These are phyloP conservation scores for Chamaetylas fuelleborni DNA, from an alignment of 2,113 vertebrate genomes.

Conservation along the genomic window DNA sequence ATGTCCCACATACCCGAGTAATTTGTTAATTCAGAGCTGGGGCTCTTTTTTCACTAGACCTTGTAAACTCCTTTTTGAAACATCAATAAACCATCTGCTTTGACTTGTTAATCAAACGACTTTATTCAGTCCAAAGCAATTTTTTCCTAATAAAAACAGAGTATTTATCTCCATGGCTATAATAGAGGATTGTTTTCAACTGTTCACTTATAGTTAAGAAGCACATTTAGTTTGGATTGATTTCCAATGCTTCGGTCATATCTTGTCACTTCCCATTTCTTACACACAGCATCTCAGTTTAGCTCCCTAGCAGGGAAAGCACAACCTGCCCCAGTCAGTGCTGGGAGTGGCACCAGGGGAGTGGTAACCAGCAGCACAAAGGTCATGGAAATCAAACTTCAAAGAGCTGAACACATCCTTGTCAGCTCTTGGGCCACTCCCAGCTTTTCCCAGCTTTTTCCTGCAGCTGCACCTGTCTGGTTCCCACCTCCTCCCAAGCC, in stretches of 20 bases:
- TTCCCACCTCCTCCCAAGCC: not conserved
- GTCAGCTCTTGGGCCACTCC: not conserved
- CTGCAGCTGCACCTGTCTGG: not conserved
- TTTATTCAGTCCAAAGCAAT: slow-evolving; percentile 85
- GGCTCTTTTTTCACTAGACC: slow-evolving; percentile 77
- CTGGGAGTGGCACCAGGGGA: slow-evolving; percentile 5
- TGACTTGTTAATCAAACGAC: slow-evolving; percentile 85
- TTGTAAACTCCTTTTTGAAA: slow-evolving; percentile 82
- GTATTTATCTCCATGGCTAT: slow-evolving; percentile 83
- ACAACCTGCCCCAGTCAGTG: slow-evolving; percentile 63
- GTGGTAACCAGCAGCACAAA: slow-evolving; percentile 11
- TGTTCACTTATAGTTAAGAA: slow-evolving; percentile 99
- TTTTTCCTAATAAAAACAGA: slow-evolving; percentile 85
- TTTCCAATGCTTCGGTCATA: slow-evolving; percentile 99
- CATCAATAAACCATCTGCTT: slow-evolving; percentile 84
- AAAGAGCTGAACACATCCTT: not conserved
- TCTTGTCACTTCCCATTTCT: slow-evolving; percentile 99
- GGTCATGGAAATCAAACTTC: not conserved
- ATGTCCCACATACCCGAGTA: slow-evolving; percentile 73
- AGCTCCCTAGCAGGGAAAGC: slow-evolving; percentile 82
- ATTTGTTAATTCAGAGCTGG: slow-evolving; percentile 80
- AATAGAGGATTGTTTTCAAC: slow-evolving; percentile 91
- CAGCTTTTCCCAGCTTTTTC: not conserved
- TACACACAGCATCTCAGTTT: slow-evolving; percentile 95
- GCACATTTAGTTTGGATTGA: slow-evolving; percentile 99